Evolutionary conservation across 2,113 vertebrate genomes (phyloP).

Genomic region (Aplodontia rufa): DNA sequence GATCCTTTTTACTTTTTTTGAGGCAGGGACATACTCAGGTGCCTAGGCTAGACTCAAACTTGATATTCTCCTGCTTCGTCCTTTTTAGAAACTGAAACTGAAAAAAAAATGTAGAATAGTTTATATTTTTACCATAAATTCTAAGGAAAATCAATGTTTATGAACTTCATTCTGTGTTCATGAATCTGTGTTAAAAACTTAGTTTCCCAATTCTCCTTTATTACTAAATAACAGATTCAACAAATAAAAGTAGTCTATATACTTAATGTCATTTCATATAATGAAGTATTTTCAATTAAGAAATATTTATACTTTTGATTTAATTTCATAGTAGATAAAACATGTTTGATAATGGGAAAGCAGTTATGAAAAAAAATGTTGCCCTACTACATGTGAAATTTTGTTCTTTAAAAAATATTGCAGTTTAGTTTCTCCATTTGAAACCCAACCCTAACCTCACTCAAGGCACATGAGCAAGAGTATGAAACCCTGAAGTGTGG

Average conservation of each 20-base stretch:
- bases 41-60: too few species aligned
- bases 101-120: not conserved
- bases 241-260: not conserved
- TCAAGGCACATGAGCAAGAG: not conserved
- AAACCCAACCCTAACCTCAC: not conserved
- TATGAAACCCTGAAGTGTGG: not conserved
- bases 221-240: not conserved
- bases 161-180: not conserved
- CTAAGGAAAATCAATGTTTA: not conserved
- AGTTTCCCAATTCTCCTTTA: not conserved
- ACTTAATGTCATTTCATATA: not conserved
- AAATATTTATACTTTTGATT: not conserved
- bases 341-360: not conserved
- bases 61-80: too few species aligned
- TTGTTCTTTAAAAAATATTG: not conserved
- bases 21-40: too few species aligned
- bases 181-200: not conserved
- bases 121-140: constrained; percentile 2
- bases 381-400: not conserved
- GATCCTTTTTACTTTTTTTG: too few species aligned
- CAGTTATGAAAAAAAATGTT: not conserved
- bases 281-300: not conserved
- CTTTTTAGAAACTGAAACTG: too few species aligned
- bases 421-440: not conserved
- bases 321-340: not conserved